Conservation (phyloP, 2,797 vertebrate genomes). For the Lagodon rhomboides region DNA sequence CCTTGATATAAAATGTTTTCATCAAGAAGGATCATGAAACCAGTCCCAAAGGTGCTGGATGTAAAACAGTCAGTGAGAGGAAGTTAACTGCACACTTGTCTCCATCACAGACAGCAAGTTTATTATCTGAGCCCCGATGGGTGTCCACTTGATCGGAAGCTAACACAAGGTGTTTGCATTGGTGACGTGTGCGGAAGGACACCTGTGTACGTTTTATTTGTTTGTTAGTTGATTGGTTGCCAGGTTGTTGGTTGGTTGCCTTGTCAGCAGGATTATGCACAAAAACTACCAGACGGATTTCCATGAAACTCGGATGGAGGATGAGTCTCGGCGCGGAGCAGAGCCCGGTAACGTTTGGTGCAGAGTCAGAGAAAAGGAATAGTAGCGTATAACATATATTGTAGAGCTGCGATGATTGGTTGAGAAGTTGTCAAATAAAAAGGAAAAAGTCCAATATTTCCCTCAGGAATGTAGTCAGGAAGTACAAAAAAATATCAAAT, state of each 20-base stretch:
- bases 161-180: neutral
- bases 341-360: too few relatives aligned
- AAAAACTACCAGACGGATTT: too few relatives aligned
- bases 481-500: neutral
- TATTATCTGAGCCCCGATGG: neutral
- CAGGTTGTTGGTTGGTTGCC: too few relatives aligned
- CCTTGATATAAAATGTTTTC: neutral
- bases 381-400: too few relatives aligned
- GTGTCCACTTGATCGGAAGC: neutral
- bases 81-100: neutral
- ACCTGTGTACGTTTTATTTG: too few relatives aligned
- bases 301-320: too few relatives aligned
- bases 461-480: neutral
- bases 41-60: neutral
- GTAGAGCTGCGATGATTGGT: too few relatives aligned
- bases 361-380: neutral
- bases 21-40: neutral
- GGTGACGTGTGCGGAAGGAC: neutral
- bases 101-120: neutral
- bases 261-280: too few relatives aligned
- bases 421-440: too few relatives aligned
- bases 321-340: too few relatives aligned
- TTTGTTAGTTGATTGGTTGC: too few relatives aligned
- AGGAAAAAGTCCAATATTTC: too few relatives aligned
- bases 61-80: neutral